Evolutionary conservation across 1,140 invertebrate species (phyloP).

Genomic region (Pseudomyrmex gracilis): DNA sequence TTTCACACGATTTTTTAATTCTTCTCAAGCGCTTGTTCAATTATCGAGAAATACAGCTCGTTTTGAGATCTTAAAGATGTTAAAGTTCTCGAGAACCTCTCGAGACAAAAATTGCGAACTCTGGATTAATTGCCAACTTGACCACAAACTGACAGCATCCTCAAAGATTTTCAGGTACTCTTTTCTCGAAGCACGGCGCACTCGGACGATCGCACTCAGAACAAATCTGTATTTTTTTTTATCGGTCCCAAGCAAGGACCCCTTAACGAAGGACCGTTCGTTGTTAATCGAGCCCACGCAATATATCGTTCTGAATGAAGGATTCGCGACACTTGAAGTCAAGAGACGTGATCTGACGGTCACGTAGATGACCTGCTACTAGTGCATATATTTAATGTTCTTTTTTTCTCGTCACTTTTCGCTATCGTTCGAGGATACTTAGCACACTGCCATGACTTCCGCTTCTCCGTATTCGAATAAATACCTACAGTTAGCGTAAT

Average conservation of each 20-base stretch:
- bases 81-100: background rate
- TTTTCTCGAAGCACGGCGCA: slow-evolving; percentile 41
- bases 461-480: slow-evolving; percentile 77
- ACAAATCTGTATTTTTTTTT: slow-evolving; percentile 10
- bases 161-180: slow-evolving; percentile 58
- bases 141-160: slow-evolving; percentile 18
- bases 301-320: slow-evolving; percentile 20
- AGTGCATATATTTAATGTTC: background rate
- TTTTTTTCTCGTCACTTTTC: background rate
- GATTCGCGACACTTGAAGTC: too few species aligned
- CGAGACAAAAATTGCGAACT: background rate
- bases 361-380: slow-evolving; percentile 17
- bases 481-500: slow-evolving; percentile 80
- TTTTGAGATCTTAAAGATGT: background rate
- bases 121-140: slow-evolving; percentile 7
- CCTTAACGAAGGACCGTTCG: slow-evolving; percentile 65
- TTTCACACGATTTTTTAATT: slow-evolving; percentile 6
- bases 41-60: slow-evolving; percentile 23
- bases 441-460: slow-evolving; percentile 71
- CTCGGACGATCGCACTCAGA: slow-evolving; percentile 23
- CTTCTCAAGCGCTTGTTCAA: background rate
- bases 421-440: slow-evolving; percentile 73
- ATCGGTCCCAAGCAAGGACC: slow-evolving; percentile 14
- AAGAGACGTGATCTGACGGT: slow-evolving; percentile 23
- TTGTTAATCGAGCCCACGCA: slow-evolving; percentile 19